Evolutionary conservation across 2,888 invertebrate genomes (phyloP).

Genomic region (Tethea ocularis): DNA sequence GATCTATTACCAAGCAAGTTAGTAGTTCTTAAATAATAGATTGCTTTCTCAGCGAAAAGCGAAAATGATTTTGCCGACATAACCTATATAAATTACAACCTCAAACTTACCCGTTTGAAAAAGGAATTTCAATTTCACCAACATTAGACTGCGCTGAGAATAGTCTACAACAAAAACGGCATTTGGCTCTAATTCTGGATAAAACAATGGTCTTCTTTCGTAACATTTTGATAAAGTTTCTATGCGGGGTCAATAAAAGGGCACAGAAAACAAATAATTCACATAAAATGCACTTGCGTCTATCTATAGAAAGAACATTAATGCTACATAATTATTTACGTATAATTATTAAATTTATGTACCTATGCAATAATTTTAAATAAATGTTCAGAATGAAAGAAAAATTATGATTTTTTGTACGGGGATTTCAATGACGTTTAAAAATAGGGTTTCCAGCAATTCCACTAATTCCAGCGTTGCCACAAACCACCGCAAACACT

Average conservation of each 20-base stretch:
- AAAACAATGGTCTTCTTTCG: constrained; percentile 53
- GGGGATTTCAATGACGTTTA: too few species aligned
- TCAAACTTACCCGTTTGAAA: constrained; percentile 85
- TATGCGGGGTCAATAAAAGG: constrained; percentile 35
- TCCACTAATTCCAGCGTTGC: too few species aligned
- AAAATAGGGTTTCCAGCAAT: too few species aligned
- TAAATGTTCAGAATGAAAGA: too few species aligned
- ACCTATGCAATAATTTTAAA: too few species aligned
- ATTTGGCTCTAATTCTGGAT: constrained; percentile 50
- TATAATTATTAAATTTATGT: neutral
- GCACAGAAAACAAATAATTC: constrained; percentile 12
- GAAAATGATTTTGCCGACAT: constrained; percentile 11
- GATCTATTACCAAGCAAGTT: too few species aligned
- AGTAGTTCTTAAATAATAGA: too few species aligned
- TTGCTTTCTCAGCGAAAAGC: neutral
- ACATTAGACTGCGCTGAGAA: constrained; percentile 52
- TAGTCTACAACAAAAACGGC: constrained; percentile 40
- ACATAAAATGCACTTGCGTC: neutral
- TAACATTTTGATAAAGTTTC: constrained; percentile 52
- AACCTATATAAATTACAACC: constrained; percentile 37
- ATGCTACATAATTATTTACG: neutral
- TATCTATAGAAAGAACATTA: neutral
- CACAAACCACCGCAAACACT: too few species aligned
- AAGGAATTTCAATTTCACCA: constrained; percentile 76
- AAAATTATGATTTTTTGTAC: too few species aligned